Percentiles rank a stretch among this genome's conserved stretches.
Evolutionary conservation across 2,113 vertebrate genomes (phyloP).

Genomic region (Menidia beryllina): DNA sequence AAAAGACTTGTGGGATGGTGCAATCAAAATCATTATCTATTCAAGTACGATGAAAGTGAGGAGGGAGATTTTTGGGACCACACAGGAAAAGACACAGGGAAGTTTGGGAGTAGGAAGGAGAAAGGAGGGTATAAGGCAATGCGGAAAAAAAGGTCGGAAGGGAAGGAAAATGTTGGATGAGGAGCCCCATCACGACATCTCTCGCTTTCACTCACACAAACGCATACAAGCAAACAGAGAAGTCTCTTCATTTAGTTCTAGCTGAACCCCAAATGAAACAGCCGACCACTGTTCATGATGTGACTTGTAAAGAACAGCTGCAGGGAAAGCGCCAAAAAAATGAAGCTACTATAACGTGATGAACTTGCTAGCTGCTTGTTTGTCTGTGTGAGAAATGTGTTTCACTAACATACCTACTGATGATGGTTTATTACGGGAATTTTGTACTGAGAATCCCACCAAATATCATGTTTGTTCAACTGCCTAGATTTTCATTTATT

Average conservation of each 20-base stretch:
- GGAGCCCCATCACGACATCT: constrained; percentile 50
- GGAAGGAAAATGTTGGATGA: constrained; percentile 15
- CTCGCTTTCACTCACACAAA: constrained; percentile 6
- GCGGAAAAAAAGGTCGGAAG: not conserved
- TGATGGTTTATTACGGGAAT: not conserved
- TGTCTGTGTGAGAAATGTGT: constrained; percentile 14
- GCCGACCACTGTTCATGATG: constrained; percentile 70
- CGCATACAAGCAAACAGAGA: constrained; percentile 45
- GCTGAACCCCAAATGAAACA: constrained; percentile 70
- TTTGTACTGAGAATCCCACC: not conserved
- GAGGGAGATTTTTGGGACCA: constrained; percentile 50
- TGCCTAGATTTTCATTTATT: not conserved
- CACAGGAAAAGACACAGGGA: constrained; percentile 55
- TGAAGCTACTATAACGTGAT: constrained; percentile 59
- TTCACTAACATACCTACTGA: constrained; percentile 1
- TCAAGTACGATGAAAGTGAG: constrained; percentile 64
- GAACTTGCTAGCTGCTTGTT: constrained; percentile 16
- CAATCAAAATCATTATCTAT: constrained; percentile 68
- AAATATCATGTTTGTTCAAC: not conserved
- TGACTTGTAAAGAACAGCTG: constrained; percentile 79
- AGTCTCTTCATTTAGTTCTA: constrained; percentile 59
- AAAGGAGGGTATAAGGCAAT: not conserved
- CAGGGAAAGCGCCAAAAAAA: constrained; percentile 67
- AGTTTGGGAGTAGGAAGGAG: constrained; percentile 30
- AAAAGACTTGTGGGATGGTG: constrained; percentile 60